These are phyloP conservation scores for Phrixothrix hirtus DNA, from an alignment of 2,888 invertebrate species.

Conservation along the genomic window DNA sequence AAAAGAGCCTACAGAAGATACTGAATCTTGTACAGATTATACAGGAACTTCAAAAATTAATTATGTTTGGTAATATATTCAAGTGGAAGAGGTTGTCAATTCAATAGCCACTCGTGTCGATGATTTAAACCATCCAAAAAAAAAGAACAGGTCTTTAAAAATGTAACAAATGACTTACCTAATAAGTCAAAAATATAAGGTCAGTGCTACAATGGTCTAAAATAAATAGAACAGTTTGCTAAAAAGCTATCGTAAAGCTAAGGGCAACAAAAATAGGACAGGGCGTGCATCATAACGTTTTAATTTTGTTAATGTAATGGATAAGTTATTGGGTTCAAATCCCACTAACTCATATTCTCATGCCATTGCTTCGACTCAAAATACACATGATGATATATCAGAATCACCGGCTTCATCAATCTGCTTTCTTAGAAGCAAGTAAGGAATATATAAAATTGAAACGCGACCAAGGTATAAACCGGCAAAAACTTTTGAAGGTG, in stretches of 20 bases:
- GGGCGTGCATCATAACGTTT: constrained; percentile 9
- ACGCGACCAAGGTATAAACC: too few relatives aligned
- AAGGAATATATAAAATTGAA: too few relatives aligned
- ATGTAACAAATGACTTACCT: constrained; percentile 16
- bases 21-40: neutral
- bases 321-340: constrained; percentile 4
- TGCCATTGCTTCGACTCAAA: constrained; percentile 3
- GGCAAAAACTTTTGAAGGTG: too few relatives aligned
- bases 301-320: constrained; percentile 14
- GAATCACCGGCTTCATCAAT: neutral
- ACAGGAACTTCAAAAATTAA: neutral
- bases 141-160: constrained; percentile 13
- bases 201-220: constrained; percentile 4
- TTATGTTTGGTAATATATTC: constrained; percentile 5
- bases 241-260: constrained; percentile 9
- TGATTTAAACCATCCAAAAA: too few relatives aligned
- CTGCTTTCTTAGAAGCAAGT: too few relatives aligned
- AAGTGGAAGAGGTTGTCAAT: constrained; percentile 1
- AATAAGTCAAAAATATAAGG: constrained; percentile 5
- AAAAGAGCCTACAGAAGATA: neutral
- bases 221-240: constrained; percentile 17
- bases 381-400: too few relatives aligned
- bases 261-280: constrained; percentile 9
- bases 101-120: constrained; percentile 7
- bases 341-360: constrained; percentile 4